Evolutionary conservation across 2,888 invertebrate species (phyloP), one percentile per base, ranked within the genome.

Genomic region (Aproaerema taeniolella): DNA sequence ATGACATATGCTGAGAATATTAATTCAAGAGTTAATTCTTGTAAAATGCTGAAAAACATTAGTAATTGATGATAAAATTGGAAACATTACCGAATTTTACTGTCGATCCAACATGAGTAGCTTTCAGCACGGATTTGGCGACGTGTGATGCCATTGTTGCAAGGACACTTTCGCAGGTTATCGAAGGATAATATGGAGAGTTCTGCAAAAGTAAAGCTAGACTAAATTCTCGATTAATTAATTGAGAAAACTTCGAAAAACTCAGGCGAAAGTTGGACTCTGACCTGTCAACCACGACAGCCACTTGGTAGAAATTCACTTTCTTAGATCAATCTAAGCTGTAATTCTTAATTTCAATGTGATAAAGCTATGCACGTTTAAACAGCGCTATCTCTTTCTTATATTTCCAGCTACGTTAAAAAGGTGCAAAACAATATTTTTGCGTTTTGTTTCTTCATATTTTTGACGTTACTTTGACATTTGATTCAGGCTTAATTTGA

Each of bases 71-170:
- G 17, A 28, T 6, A 28, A 30, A 30, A 11, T 39, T 33, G n/a
- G 14, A 39, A 47, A 51, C 42, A 59, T 64, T 70, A 86, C 85
- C 85, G 58, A 81, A 86, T 65, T 83, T 86, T 43, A 67, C 65
- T 32, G 78, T 72, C 16, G 81, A 72, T 52, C 67, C 67, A 50
- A 70, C 59, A 56, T 71, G 69, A 47, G 78, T 60, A 20, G 71
- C 70, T 71, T 83, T 85, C 40, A 75, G 42, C 37, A 86, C 54
- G 31, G 77, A 70, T 73, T 83, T 86, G 25, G 85, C 76, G 53
- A 85, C 67, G 62, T 85, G 81, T 28, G 85, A 78, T 52, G 85
- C 85, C 85, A 86, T 86, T 44, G 44, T 56, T 68, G 52, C 45
- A 45, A 45, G 45, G 45, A 56, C 40, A 53, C 47, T 48, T 47